These are phyloP conservation scores for Allophyes oxyacanthae DNA, from an alignment of 2,888 invertebrate genomes.

Conservation along the genomic window DNA sequence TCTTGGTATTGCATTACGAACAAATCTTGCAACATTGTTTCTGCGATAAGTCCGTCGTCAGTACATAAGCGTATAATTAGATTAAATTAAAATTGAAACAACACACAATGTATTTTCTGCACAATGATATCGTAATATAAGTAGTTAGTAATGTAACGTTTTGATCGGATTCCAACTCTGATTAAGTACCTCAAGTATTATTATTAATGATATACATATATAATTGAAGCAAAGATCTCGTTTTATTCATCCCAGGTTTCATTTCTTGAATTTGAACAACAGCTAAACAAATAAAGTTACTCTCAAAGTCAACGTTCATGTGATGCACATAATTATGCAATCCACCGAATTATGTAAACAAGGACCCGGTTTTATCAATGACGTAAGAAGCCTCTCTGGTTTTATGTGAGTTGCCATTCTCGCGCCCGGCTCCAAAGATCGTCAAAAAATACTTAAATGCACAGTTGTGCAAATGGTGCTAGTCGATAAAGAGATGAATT, in stretches of 20 bases:
- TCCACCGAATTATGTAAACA: too few species aligned
- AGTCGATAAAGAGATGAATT: too few species aligned
- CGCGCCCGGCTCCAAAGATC: too few species aligned
- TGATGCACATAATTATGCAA: too few species aligned
- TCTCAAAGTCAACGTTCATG: too few species aligned
- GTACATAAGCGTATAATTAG: slow-evolving; percentile 41
- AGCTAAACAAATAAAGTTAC: too few species aligned
- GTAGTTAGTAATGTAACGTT: slow-evolving; percentile 52
- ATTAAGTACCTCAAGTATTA: slow-evolving; percentile 61
- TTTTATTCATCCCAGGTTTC: slow-evolving; percentile 44
- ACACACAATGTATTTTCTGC: slow-evolving; percentile 69
- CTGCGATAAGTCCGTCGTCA: slow-evolving; percentile 12
- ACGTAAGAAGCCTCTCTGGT: too few species aligned
- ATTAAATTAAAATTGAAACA: slow-evolving; percentile 58
- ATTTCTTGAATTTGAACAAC: background rate
- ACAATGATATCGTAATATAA: slow-evolving; percentile 64
- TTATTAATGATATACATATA: slow-evolving; percentile 62
- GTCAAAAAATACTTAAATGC: too few species aligned
- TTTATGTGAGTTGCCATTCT: too few species aligned
- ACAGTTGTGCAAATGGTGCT: too few species aligned
- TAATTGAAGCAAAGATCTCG: slow-evolving; percentile 61
- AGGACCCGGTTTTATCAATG: too few species aligned
- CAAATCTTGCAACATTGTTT: background rate
- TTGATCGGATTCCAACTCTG: slow-evolving; percentile 59
- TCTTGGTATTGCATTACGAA: background rate